Conservation (phyloP, 2,797 vertebrate species). For the Gallinago nigripennis region DNA sequence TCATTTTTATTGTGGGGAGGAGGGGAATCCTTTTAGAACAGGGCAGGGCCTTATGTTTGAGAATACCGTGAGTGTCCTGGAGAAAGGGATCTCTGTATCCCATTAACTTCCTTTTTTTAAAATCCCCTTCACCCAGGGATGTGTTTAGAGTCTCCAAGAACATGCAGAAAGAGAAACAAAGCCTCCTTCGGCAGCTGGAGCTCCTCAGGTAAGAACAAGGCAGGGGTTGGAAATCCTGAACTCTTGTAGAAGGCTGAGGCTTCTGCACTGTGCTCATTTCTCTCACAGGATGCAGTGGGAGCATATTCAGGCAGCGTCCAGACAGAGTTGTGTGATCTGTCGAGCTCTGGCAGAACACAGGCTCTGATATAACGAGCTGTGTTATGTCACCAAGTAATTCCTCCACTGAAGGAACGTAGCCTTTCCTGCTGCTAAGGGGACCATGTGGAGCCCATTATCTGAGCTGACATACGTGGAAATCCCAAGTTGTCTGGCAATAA, state of each 20-base stretch:
- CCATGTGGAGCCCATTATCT: background rate
- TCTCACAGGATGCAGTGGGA: background rate
- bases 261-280: background rate
- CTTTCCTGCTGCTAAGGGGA: background rate
- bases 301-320: background rate
- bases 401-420: background rate
- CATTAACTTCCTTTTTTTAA: background rate
- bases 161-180: constrained; percentile 96
- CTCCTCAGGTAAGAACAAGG: constrained; percentile 84
- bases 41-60: background rate
- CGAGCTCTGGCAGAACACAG: background rate
- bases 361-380: background rate
- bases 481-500: background rate
- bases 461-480: background rate
- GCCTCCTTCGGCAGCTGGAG: constrained; percentile 91
- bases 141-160: constrained; percentile 90
- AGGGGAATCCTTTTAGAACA: too few species aligned
- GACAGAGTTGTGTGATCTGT: background rate
- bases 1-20: too few species aligned
- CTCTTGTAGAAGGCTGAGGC: background rate
- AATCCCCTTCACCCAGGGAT: constrained; percentile 74
- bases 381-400: background rate
- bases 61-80: background rate
- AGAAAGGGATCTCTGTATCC: background rate
- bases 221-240: background rate